These are phyloP conservation scores for Eolophus roseicapilla DNA, from an alignment of 2,113 vertebrate species.

Conservation along the genomic window DNA sequence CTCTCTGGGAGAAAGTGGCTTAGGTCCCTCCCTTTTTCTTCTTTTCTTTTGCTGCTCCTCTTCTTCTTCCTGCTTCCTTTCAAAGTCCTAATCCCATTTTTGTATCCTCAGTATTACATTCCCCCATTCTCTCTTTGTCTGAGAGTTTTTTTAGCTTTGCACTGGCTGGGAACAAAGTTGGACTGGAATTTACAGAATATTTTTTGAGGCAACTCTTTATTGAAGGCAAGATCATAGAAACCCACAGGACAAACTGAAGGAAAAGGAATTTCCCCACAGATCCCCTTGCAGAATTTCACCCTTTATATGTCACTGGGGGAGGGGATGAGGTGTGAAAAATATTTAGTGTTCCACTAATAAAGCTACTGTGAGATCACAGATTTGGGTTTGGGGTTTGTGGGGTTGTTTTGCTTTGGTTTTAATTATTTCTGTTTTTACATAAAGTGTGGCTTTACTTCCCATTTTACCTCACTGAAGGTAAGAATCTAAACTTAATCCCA, in stretches of 20 bases:
- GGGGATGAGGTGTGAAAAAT: neutral
- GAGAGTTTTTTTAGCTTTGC: constrained; percentile 13
- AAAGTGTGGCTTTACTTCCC: neutral
- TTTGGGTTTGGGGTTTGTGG: neutral
- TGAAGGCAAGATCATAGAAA: neutral
- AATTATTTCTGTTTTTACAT: neutral
- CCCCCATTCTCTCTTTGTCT: constrained; percentile 28
- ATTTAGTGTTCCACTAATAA: neutral
- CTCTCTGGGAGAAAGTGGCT: constrained; percentile 44
- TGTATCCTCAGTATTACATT: constrained; percentile 19
- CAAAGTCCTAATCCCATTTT: constrained; percentile 58
- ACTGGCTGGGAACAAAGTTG: constrained; percentile 25
- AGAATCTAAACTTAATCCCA: neutral
- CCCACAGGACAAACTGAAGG: neutral
- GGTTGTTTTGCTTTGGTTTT: neutral
- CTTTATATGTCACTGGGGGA: neutral
- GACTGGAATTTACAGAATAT: constrained; percentile 7
- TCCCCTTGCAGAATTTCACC: neutral
- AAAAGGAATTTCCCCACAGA: neutral
- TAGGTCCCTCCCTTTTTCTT: constrained; percentile 13
- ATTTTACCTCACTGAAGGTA: neutral
- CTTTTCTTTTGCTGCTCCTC: constrained; percentile 41
- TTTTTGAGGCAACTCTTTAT: neutral
- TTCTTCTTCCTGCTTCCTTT: constrained; percentile 41
- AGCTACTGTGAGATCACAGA: neutral